These are phyloP conservation scores for Lordiphosa andalusiaca DNA, from an alignment of 2,888 invertebrate genomes.

Conservation along the genomic window DNA sequence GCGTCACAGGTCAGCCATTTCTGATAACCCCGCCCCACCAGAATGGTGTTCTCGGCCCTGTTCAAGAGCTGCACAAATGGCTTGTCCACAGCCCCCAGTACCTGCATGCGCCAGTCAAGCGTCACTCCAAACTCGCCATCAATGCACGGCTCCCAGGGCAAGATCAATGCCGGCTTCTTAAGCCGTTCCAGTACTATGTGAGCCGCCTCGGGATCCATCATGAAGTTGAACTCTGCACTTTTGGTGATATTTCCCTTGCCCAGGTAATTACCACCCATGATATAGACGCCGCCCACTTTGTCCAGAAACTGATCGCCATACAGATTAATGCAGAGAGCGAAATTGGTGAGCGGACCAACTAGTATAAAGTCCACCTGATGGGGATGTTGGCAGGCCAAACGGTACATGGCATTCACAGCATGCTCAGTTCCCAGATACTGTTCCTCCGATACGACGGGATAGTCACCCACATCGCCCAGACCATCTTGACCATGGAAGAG, in stretches of 20 bases:
- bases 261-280: conserved; percentile 90
- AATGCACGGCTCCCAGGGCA: conserved; percentile 86
- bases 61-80: conserved; percentile 81
- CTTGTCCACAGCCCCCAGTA: conserved; percentile 45
- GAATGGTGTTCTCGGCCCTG: conserved; percentile 78
- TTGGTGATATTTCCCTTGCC: conserved; percentile 85
- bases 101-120: conserved; percentile 81
- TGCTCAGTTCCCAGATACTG: conserved; percentile 81
- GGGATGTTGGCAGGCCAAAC: conserved; percentile 82
- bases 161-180: conserved; percentile 82
- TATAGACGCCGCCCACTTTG: conserved; percentile 84
- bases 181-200: conserved; percentile 83
- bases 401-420: conserved; percentile 83
- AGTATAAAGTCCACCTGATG: conserved; percentile 84
- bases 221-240: conserved; percentile 88
- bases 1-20: conserved; percentile 81
- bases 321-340: conserved; percentile 86
- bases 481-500: conserved; percentile 84
- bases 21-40: conserved; percentile 39
- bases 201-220: conserved; percentile 88
- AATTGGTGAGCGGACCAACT: conserved; percentile 88
- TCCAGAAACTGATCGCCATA: conserved; percentile 82
- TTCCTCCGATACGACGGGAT: conserved; percentile 78
- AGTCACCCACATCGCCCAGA: conserved; percentile 84
- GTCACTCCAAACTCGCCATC: conserved; percentile 63